A percentile compares a stretch with the other conserved stretches of the same genome.
phyloP scores from a whole-genome alignment of 2,113 vertebrate genomes.

The Hymenochirus boettgeri region DNA sequence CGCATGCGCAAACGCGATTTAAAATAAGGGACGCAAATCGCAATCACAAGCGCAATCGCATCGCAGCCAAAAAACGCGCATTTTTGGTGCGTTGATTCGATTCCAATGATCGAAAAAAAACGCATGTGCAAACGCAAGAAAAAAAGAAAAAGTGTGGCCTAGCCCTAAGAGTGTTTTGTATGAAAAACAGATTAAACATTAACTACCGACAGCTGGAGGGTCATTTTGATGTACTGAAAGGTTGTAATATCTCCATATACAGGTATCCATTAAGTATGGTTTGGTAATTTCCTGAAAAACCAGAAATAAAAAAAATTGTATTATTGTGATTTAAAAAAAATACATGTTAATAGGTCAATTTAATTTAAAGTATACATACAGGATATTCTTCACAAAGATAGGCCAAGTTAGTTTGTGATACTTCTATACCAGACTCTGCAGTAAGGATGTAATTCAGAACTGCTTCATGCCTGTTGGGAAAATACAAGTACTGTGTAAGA shows the following conservation, averaged over 20 bases:
- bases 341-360: no score
- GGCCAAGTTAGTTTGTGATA: conserved; percentile 85
- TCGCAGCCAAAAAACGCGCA: no score
- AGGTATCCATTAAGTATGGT: conserved; percentile 61
- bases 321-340: background rate
- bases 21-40: no score
- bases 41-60: no score
- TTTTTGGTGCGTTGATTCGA: no score
- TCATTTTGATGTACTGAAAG: conserved; percentile 78
- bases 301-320: conserved; percentile 39
- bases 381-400: conserved; percentile 83
- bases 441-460: conserved; percentile 79
- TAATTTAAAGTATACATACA: conserved; percentile 61
- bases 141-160: no score
- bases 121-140: no score
- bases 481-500: conserved; percentile 18
- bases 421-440: conserved; percentile 85
- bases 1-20: no score
- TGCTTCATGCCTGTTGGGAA: conserved; percentile 71
- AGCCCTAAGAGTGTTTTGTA: background rate
- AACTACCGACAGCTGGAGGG: conserved; percentile 79
- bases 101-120: no score
- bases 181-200: background rate
- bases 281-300: conserved; percentile 67
- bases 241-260: conserved; percentile 86